Evolutionary conservation across 1,140 invertebrate genomes (phyloP), one percentile per base, ranked within the genome.

Genomic region (Archivesica marissinica): DNA sequence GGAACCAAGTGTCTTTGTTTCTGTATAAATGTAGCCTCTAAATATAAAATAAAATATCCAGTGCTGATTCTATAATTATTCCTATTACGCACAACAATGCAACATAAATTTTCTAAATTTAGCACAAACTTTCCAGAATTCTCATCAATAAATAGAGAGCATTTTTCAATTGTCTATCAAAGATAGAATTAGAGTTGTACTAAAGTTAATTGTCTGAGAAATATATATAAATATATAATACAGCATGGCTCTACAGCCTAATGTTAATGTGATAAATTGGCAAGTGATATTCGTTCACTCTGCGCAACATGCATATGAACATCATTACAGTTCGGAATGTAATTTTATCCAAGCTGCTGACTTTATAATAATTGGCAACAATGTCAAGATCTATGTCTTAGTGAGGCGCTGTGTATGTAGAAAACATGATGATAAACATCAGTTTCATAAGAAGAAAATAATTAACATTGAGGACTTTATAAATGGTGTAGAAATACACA

Each of bases 401-500:
- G 59, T 64, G 13, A n/a, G 59, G 23, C 11, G 15, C 4, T 64
- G 59, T 25, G 2, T 17, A 4, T 64, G 59, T 64, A 33, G 59
- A 64, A 30, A 35, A 20, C 1, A 64, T 35, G 17, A 6, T 3
- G 25, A 64, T 64, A 64, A 64, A 64, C 11, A 35, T 2, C n/a
- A 35, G 13, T 35, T 64, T 4, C 13, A 35, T 13, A 64, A 35
- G 25, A 64, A 64, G 13, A 64, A 0, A 35, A 0, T 64, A 2
- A 35, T 64, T 17, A 64, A 64, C 59, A 64, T 64, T 35, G 59
- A 7, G 38, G 59, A 64, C 23, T 64, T 64, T 25, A 35, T 9
- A 20, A 33, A 64, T 35, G 59, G 59, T 64, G 59, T 64, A 17
- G 59, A 64, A 64, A 64, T 64, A 35, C 59, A 64, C 15, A 2